Base-by-base conservation (phyloP, 2,113 vertebrate genomes). In the Paraplagusia blochii region DNA sequence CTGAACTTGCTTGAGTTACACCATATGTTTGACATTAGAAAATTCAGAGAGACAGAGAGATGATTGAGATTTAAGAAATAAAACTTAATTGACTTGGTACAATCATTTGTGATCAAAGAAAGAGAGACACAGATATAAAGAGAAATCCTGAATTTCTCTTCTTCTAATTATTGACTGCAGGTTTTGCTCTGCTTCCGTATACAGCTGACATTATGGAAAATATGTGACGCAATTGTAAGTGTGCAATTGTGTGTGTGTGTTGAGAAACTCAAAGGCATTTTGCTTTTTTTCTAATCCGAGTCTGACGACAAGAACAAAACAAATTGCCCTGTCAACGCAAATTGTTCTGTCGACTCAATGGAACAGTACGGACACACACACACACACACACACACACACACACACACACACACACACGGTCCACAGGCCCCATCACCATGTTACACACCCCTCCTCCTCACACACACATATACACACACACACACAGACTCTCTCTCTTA, bases 341-440 rank as follows among this genome's bases (percentile, higher is more conserved):
- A 78, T 77, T 69, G 72, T 64, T 68, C 65, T 76, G 71, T 83
- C 79, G 80, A 62, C 58, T 56, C 53, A 56, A n/a, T 15, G 15
- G 29, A 34, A 66, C 39, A 38, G 6, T 1, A 9, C 45, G 11
- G 36, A 40, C 52, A 29, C 60, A 39, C 49, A 53, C 33, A 39
- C 46, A 54, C 48, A 60, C 34, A 51, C 56, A 15, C 11, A 47
- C 45, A 47, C 45, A 29, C 18, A 46, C 44, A 46, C 44, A 22
- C 44, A 19, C 42, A 44, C 63, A 50, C n/a, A 63, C 29, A 52
- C 43, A 61, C 39, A 51, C 18, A 63, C 53, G 47, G 64, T 60
- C 57, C 42, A 63, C 22, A 58, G 34, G 34, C 22, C 34, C 42
- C 15, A 22, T 42, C 19, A 17, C 15, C 7, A 44, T 36, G 5